Evolutionary conservation across 2,888 invertebrate genomes (phyloP).

Genomic region (Acrobasis consociella): DNA sequence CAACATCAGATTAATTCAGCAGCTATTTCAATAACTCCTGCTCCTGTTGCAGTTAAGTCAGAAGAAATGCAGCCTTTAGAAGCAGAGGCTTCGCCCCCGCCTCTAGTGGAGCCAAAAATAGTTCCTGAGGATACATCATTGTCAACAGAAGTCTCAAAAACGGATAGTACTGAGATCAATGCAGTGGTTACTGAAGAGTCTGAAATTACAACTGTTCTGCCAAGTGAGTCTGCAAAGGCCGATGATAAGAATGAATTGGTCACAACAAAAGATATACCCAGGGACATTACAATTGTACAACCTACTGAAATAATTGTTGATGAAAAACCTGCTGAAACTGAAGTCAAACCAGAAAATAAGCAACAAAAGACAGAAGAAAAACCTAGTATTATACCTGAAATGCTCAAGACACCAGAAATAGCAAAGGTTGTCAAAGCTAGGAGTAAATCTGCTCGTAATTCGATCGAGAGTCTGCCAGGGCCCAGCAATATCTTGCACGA

Average conservation of each 20-base stretch:
- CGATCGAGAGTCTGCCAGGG: constrained; percentile 59
- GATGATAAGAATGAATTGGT: not conserved
- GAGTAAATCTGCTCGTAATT: constrained; percentile 58
- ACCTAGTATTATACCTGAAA: constrained; percentile 27
- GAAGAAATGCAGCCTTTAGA: constrained; percentile 58
- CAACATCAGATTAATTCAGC: constrained; percentile 26
- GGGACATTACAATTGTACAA: constrained; percentile 22
- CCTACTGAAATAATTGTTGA: constrained; percentile 38
- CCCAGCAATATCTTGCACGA: constrained; percentile 69
- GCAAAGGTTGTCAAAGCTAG: constrained; percentile 43
- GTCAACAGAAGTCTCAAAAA: constrained; percentile 50
- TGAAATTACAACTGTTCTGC: not conserved
- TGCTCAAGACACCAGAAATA: constrained; percentile 34
- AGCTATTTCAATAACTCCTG: constrained; percentile 53
- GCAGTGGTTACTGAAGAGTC: constrained; percentile 1
- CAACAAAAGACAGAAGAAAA: constrained; percentile 27
- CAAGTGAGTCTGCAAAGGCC: not conserved
- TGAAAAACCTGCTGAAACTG: constrained; percentile 28
- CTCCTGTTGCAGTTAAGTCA: constrained; percentile 59
- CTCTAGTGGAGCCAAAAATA: constrained; percentile 55
- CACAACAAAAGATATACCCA: constrained; percentile 3
- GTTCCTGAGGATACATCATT: constrained; percentile 53
- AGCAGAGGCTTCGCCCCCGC: constrained; percentile 61
- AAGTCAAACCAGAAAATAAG: constrained; percentile 17
- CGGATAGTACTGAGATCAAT: constrained; percentile 28